These are phyloP conservation scores for Ondatra zibethicus DNA, from an alignment of 2,113 vertebrate genomes.

Conservation along the genomic window DNA sequence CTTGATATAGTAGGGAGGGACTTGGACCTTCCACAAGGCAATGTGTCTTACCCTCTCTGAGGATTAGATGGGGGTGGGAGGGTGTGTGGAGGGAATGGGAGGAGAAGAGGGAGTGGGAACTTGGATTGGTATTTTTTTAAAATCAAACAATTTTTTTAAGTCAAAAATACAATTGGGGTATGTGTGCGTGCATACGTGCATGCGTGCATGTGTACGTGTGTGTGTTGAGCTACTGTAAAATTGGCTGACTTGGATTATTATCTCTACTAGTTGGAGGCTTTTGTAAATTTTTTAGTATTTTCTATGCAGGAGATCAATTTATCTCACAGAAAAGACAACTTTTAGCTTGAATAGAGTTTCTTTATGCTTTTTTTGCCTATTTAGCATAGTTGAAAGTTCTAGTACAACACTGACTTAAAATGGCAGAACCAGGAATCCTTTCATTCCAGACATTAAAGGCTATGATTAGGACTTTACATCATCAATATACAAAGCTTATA, in stretches of 20 bases:
- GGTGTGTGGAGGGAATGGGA: too few relatives aligned
- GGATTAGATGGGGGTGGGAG: too few relatives aligned
- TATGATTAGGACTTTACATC: background rate
- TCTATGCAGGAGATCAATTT: background rate
- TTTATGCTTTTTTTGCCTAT: background rate
- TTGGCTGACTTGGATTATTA: background rate
- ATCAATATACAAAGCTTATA: too few relatives aligned
- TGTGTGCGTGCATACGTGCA: background rate
- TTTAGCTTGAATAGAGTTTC: background rate
- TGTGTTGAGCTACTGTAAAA: background rate
- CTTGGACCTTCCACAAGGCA: too few relatives aligned
- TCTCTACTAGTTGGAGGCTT: background rate
- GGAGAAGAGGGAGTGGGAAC: too few relatives aligned
- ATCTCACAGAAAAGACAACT: background rate
- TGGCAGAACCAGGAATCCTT: background rate
- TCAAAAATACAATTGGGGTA: background rate
- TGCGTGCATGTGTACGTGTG: background rate
- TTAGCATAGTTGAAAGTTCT: background rate
- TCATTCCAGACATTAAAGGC: background rate
- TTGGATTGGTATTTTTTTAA: too few relatives aligned
- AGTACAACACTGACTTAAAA: background rate
- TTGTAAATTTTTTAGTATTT: background rate
- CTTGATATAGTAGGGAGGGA: too few relatives aligned
- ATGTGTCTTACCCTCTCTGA: too few relatives aligned
- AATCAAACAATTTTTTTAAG: too few relatives aligned